These are phyloP conservation scores for Falco naumanni DNA, from an alignment of 2,797 vertebrate genomes.

Conservation along the genomic window DNA sequence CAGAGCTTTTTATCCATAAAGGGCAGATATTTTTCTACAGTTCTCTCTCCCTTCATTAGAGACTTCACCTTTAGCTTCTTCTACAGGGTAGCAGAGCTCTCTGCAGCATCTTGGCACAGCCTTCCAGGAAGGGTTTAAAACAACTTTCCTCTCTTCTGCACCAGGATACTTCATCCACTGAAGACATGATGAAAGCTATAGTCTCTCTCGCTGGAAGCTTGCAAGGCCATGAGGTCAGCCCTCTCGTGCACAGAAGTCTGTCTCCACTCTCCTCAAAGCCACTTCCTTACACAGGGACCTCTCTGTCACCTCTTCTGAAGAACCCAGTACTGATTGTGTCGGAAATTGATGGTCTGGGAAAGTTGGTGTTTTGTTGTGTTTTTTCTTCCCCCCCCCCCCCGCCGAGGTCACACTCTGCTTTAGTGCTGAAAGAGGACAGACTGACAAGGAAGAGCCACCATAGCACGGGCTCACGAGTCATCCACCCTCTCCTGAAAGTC, in stretches of 20 bases:
- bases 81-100: background rate
- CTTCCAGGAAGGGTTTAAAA: background rate
- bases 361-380: background rate
- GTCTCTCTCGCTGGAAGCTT: background rate
- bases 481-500: background rate
- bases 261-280: background rate
- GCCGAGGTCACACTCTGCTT: background rate
- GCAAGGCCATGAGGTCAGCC: background rate
- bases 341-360: background rate
- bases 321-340: background rate
- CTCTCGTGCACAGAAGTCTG: background rate
- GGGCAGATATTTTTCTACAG: background rate
- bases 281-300: background rate
- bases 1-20: background rate
- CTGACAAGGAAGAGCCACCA: background rate
- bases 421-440: background rate
- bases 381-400: too few relatives aligned
- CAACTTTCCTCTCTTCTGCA: background rate
- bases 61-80: background rate
- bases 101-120: background rate
- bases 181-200: background rate
- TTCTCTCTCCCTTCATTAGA: background rate
- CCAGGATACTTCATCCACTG: background rate
- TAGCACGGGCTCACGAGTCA: rapidly evolving
- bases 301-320: background rate